Evolutionary conservation across 2,113 vertebrate species (phyloP).

Genomic region (Alectura lathami): DNA sequence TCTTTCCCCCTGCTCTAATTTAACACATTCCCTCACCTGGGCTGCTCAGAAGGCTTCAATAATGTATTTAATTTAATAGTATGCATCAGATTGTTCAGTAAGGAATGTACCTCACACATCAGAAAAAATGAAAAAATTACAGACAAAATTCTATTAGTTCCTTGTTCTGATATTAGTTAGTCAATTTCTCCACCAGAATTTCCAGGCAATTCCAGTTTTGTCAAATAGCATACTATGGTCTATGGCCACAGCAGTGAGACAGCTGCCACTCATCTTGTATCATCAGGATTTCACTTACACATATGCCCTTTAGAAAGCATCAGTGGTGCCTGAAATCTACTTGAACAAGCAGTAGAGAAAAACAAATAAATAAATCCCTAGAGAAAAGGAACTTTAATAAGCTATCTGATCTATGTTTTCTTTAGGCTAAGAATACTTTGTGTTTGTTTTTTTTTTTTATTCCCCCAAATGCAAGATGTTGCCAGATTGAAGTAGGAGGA

Average conservation of each 20-base stretch:
- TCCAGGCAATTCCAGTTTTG: background rate
- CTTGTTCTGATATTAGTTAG: background rate
- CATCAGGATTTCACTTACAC: rapidly evolving
- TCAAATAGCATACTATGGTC: background rate
- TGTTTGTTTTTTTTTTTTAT: background rate
- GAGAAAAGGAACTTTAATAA: background rate
- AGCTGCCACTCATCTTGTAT: background rate
- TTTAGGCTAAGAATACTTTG: background rate
- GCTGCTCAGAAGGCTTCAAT: background rate
- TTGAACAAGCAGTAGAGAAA: background rate
- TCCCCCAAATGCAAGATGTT: background rate
- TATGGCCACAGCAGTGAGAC: background rate
- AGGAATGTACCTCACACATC: background rate
- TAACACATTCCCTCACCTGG: background rate
- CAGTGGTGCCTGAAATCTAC: background rate
- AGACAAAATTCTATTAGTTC: background rate
- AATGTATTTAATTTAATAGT: background rate
- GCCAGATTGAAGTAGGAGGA: background rate
- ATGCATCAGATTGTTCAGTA: background rate
- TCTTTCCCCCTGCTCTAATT: background rate
- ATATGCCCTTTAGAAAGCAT: background rate
- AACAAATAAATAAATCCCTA: background rate
- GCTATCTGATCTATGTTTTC: background rate
- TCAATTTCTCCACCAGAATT: background rate
- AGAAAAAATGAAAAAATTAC: background rate